Evolutionary conservation across 2,888 invertebrate genomes (phyloP), one percentile per base, ranked within the genome.

Genomic region (Cheilosia scutellata): DNA sequence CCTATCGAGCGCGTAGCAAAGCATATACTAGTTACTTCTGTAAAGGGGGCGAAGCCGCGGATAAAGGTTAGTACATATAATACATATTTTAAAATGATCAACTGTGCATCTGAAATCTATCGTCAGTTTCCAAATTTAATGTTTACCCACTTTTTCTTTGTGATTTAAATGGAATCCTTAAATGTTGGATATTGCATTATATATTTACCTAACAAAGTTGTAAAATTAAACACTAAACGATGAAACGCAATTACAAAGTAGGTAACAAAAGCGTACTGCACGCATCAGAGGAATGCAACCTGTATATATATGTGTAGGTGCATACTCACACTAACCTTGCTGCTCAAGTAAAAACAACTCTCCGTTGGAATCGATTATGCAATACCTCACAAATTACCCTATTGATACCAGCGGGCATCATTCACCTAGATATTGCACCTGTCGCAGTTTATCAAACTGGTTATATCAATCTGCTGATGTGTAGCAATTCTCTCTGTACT

Each of bases 351-450:
- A 7, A 33, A 62, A 44, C 62, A 29, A 55, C 16, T 68, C 29
- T 20, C 20, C 20, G 20, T 20, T 20, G 20, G 40, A 37, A 70
- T 70, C 47, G 37, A 62, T 55, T 62, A 42, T 7, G 16, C 29
- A 58, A 51, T 58, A 51, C 27, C 7, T 16, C 20, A 16, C 53
- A 70, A 77, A 77, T 77, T 25, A 55, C 51, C 66, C 78, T 49
- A 83, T 63, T n/a, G 62, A 68, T 63, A 57, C 33, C 53, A 7
- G 51, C 51, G 25, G 42, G 49, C 62, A 53, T 4, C 66, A 60
- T 66, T 58, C 62, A 62, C 55, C 40, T 55, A 79, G 47, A 31
- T 70, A 65, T 65, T 75, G 49, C 84, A 84, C 70, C 80, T 60
- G 80, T 66, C 75, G 40, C 47, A 37, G 55, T 83, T 47, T 16